phyloP scores from a whole-genome alignment of 2,113 vertebrate species.

The Aspidoscelis tigris region DNA sequence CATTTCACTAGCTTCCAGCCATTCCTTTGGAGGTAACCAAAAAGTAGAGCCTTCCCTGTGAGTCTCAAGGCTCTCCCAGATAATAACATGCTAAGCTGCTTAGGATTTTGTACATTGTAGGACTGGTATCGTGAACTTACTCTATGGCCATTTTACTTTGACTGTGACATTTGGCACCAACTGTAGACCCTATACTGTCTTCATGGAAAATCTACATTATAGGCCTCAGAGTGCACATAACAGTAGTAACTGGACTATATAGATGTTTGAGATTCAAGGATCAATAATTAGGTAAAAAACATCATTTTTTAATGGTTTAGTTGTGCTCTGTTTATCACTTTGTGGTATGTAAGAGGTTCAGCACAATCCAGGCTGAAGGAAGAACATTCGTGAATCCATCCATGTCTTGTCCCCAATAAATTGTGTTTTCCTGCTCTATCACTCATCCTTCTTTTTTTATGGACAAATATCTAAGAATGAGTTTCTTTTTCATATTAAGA shows the following conservation, averaged over 20 bases:
- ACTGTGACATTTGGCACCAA: too few relatives aligned
- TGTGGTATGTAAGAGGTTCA: conserved; percentile 46
- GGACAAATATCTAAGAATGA: conserved; percentile 65
- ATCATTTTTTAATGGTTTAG: conserved; percentile 37
- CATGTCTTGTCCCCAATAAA: not conserved
- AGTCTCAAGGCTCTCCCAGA: too few relatives aligned
- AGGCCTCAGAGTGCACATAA: not conserved
- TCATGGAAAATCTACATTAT: too few relatives aligned
- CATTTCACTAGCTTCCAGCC: too few relatives aligned
- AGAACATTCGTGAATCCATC: conserved; percentile 34
- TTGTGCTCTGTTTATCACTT: not conserved
- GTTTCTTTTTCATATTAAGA: conserved; percentile 39
- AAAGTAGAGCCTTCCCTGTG: too few relatives aligned
- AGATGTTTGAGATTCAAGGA: conserved; percentile 13
- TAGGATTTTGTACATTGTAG: too few relatives aligned
- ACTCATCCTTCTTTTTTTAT: conserved; percentile 44
- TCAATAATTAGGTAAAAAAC: conserved; percentile 30
- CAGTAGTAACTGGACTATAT: conserved; percentile 4
- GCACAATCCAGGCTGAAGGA: conserved; percentile 14
- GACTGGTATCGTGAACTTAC: too few relatives aligned
- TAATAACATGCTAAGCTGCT: too few relatives aligned
- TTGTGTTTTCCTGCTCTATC: conserved; percentile 34
- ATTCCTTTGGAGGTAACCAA: too few relatives aligned
- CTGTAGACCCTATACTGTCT: too few relatives aligned
- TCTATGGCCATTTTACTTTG: too few relatives aligned